Evolutionary conservation across 2,888 invertebrate species (phyloP), one percentile per base, ranked within the genome.

Genomic region (Latrodectus elegans): DNA sequence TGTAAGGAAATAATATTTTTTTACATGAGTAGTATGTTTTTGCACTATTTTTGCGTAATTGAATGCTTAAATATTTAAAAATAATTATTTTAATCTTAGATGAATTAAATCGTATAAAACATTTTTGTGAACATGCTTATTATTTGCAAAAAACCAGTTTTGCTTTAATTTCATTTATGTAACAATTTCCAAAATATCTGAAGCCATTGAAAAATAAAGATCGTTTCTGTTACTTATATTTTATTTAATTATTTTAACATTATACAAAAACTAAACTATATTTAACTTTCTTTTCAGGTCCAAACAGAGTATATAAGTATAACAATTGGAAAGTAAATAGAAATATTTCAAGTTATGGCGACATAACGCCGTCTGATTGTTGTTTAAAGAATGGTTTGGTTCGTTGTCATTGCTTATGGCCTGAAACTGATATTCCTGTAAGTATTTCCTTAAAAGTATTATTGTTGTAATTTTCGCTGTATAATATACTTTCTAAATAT

Each of bases 331-430:
- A 77, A 22, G 9, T 52, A 15, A 60, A 15, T 60, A 77, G 78
- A 60, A 72, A 60, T 73, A 8, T 72, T 76, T 9, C 70, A 53
- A 79, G 38, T 26, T 22, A 38, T 65, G 70, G 76, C 65, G 75
- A 74, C 15, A 84, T 74, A 17, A 65, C 70, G 14, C 15, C 79
- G 9, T 76, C 73, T 52, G 88, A 84, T 17, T 88, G 88, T 26
- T 88, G 88, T 17, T 71, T 83, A 38, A 88, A 84, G 71, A 88
- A 84, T 88, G 88, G 88, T n/a, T 55, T 79, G 80, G 78, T 84
- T 53, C 79, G 79, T 64, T 88, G 84, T 51, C 83, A 68, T 78
- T 88, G 88, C 55, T 75, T 79, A 26, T 88, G 82, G 67, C 67
- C 88, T n/a, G 65, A 83, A 52, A 88, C 70, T 52, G 74, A 26